Percentiles rank a stretch among this genome's conserved stretches.
These are phyloP conservation scores for Gryllus bimaculatus DNA, from an alignment of 1,140 invertebrate genomes.

Conservation along the genomic window DNA sequence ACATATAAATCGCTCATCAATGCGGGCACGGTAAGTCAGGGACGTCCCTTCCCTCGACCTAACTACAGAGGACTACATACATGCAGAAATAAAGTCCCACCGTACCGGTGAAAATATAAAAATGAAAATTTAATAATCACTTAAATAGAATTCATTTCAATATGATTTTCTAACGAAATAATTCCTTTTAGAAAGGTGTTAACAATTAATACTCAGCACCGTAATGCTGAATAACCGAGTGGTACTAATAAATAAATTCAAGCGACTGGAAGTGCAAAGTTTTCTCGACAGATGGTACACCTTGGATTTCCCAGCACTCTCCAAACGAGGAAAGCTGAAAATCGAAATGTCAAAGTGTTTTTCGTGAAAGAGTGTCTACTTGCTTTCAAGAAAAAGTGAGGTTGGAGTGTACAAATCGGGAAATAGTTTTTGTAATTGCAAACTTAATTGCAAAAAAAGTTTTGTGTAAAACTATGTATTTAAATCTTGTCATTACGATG, in stretches of 20 bases:
- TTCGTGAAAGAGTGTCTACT: too few relatives aligned
- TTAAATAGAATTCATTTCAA: neutral
- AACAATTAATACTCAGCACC: neutral
- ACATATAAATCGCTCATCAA: neutral
- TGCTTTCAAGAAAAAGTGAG: too few relatives aligned
- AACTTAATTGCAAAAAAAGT: too few relatives aligned
- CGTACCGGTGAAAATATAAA: neutral
- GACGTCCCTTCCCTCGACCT: neutral
- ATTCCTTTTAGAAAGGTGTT: neutral
- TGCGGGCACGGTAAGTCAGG: neutral
- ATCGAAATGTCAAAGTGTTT: neutral
- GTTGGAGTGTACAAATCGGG: too few relatives aligned
- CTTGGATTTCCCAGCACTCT: neutral
- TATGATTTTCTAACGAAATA: neutral
- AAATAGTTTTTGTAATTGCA: too few relatives aligned
- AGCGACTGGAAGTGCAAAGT: conserved; percentile 7
- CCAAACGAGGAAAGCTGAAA: too few relatives aligned
- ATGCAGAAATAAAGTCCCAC: neutral
- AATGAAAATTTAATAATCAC: neutral
- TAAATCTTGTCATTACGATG: too few relatives aligned
- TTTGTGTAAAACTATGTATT: too few relatives aligned
- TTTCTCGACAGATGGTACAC: conserved; percentile 13
- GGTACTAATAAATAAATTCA: conserved; percentile 10
- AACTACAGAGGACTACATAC: neutral
- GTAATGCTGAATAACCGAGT: neutral